These are phyloP conservation scores for Oreochromis mossambicus DNA, from an alignment of 2,797 vertebrate genomes.

Conservation along the genomic window DNA sequence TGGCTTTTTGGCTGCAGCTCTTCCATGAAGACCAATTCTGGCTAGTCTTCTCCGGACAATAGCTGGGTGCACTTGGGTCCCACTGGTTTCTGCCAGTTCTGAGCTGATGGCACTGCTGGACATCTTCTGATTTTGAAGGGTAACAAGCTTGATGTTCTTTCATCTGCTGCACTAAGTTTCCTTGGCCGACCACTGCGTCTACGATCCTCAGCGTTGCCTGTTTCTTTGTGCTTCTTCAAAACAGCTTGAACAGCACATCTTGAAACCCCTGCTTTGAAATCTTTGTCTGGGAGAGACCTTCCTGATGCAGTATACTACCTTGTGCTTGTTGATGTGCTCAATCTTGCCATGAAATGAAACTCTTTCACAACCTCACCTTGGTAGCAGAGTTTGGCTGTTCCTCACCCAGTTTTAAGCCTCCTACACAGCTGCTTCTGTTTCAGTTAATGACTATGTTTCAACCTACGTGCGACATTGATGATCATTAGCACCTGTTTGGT, in stretches of 20 bases:
- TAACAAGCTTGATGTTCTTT: not conserved
- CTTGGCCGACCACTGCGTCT: conserved; percentile 27
- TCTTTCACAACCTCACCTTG: not conserved
- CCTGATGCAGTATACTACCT: not conserved
- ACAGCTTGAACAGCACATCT: conserved; percentile 28
- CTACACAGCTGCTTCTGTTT: not conserved
- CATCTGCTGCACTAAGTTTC: conserved; percentile 23
- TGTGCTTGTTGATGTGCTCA: not conserved
- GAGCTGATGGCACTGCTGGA: conserved; percentile 28
- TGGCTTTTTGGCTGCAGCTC: not conserved
- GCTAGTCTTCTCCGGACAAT: fast-evolving
- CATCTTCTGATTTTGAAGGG: not conserved
- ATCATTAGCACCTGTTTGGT: not conserved
- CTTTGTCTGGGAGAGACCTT: not conserved
- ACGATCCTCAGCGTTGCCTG: not conserved
- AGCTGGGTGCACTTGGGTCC: fast-evolving
- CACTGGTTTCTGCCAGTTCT: conserved; percentile 4
- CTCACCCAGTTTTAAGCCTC: not conserved
- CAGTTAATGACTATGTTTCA: not conserved
- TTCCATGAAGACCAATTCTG: conserved; percentile 25
- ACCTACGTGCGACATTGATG: fast-evolving
- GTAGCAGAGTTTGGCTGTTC: not conserved
- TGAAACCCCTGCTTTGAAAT: not conserved
- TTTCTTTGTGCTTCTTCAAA: conserved; percentile 51
- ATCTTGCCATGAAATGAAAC: not conserved